Evolutionary conservation across 2,797 vertebrate genomes (phyloP).

Genomic region (Chelidonichthys spinosus): DNA sequence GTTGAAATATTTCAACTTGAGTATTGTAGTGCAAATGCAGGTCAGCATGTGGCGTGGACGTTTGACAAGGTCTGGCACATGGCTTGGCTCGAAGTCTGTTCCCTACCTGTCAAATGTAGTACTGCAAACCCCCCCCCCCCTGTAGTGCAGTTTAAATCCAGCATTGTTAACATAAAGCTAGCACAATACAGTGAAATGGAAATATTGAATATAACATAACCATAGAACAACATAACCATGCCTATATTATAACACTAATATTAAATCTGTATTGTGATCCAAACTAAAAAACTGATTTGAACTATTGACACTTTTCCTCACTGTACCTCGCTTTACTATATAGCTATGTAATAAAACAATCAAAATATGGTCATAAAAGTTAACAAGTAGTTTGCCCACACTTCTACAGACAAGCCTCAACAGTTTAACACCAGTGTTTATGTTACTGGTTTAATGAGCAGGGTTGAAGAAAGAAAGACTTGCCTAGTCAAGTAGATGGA

Average conservation of each 20-base stretch:
- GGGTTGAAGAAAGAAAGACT: slow-evolving; percentile 35
- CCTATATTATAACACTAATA: not conserved
- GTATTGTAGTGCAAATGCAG: slow-evolving; percentile 2
- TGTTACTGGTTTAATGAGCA: slow-evolving; percentile 10
- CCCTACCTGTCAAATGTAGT: slow-evolving; percentile 3
- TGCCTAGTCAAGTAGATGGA: slow-evolving; percentile 61
- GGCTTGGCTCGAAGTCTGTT: slow-evolving; percentile 4
- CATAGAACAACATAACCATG: not conserved
- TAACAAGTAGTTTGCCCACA: slow-evolving; percentile 7
- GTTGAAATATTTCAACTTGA: too few relatives aligned
- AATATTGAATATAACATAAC: not conserved
- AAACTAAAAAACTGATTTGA: not conserved
- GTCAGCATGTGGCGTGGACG: slow-evolving; percentile 20
- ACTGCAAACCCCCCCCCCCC: not conserved
- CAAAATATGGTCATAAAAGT: not conserved
- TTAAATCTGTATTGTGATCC: not conserved
- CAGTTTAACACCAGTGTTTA: slow-evolving; percentile 34
- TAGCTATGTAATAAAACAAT: not conserved
- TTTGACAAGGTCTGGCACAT: slow-evolving; percentile 1
- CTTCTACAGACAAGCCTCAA: slow-evolving; percentile 46
- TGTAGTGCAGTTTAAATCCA: not conserved
- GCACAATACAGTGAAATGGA: not conserved
- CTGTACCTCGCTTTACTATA: too few relatives aligned
- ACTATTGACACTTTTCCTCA: too few relatives aligned
- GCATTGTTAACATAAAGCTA: not conserved